Conservation (phyloP, 2,888 invertebrate genomes). For the Euclidia mi region DNA sequence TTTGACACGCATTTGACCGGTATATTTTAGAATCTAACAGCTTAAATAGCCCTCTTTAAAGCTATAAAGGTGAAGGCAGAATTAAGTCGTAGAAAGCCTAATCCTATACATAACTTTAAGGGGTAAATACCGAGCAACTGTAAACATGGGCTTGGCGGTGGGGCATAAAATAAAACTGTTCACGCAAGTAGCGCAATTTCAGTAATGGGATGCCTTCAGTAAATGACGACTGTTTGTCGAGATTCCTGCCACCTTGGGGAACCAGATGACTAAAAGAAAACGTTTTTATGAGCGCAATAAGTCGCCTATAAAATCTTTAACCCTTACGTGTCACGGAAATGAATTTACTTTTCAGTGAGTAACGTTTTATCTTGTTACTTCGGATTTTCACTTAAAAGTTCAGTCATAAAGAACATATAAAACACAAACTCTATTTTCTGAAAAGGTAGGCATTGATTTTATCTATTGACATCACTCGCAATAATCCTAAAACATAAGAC, state of each 20-base stretch:
- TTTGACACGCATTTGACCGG: too few species aligned
- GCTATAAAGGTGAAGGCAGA: conserved; percentile 13
- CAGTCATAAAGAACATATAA: too few species aligned
- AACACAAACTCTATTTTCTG: too few species aligned
- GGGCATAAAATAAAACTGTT: conserved; percentile 75
- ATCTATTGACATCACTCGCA: too few species aligned
- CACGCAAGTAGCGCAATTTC: conserved; percentile 70
- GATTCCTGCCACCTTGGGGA: conserved; percentile 59
- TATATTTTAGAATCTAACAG: too few species aligned
- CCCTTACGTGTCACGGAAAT: conserved; percentile 49
- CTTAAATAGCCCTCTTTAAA: neutral
- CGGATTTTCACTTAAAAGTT: too few species aligned
- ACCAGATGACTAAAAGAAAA: conserved; percentile 67
- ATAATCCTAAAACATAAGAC: too few species aligned
- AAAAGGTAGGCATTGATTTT: too few species aligned
- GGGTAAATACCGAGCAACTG: conserved; percentile 48
- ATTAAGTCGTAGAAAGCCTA: conserved; percentile 15
- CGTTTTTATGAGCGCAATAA: conserved; percentile 70
- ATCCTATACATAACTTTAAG: conserved; percentile 42
- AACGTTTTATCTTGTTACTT: conserved; percentile 13
- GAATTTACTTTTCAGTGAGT: conserved; percentile 29
- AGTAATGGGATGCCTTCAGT: conserved; percentile 74
- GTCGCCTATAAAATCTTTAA: conserved; percentile 62
- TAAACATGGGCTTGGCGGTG: conserved; percentile 62
- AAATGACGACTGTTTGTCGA: conserved; percentile 67